phyloP scores from a whole-genome alignment of 2,113 vertebrate species.

The Lasiurus cinereus region DNA sequence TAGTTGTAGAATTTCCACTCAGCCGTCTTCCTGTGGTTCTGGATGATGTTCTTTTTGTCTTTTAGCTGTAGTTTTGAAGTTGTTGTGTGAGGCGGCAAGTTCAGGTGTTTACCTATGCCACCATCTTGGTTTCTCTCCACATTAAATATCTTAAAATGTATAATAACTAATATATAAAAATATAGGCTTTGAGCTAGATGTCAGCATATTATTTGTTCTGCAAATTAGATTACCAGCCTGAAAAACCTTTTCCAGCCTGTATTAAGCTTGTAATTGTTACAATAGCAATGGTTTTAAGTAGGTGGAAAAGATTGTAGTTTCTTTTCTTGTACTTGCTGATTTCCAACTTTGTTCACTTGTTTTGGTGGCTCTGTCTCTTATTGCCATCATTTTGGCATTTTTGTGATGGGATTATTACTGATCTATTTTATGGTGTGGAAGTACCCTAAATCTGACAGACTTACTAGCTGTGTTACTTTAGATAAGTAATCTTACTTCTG shows the following conservation, averaged over 20 bases:
- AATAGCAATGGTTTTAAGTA: conserved; percentile 1
- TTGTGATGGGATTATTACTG: not conserved
- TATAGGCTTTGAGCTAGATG: not conserved
- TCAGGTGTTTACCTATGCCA: too few relatives aligned
- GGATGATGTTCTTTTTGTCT: too few relatives aligned
- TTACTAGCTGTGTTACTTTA: not conserved
- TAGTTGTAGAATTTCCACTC: too few relatives aligned
- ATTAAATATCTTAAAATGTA: not conserved
- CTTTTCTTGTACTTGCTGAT: conserved; percentile 17
- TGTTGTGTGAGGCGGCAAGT: too few relatives aligned
- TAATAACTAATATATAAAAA: conserved; percentile 29
- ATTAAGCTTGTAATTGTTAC: not conserved
- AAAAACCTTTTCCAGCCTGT: not conserved
- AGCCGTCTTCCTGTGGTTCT: too few relatives aligned
- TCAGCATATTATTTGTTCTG: conserved; percentile 39
- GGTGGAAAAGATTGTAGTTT: conserved; percentile 18
- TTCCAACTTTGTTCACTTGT: not conserved
- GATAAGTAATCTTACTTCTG: not conserved
- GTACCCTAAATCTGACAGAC: not conserved
- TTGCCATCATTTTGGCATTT: not conserved
- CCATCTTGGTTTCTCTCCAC: too few relatives aligned
- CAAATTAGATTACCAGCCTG: conserved; percentile 8
- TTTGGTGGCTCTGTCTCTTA: not conserved
- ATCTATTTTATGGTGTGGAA: not conserved
- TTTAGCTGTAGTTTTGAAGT: too few relatives aligned